phyloP scores from a whole-genome alignment of 2,113 vertebrate species.

The Takifugu bimaculatus region DNA sequence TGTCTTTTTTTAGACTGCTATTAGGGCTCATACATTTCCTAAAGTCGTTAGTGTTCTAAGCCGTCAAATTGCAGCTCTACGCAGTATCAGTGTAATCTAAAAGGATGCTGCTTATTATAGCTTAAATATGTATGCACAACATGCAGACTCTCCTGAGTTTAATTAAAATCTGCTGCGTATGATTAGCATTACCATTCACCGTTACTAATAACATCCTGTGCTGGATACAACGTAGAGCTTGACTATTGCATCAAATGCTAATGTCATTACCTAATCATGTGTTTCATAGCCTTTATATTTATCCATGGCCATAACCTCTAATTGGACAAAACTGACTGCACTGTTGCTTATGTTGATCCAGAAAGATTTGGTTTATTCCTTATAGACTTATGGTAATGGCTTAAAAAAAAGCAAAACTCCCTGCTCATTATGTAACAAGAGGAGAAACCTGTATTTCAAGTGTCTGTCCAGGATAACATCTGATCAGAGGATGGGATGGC shows the following conservation, averaged over 20 bases:
- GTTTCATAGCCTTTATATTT: not conserved
- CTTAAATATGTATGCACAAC: not conserved
- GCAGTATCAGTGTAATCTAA: not conserved
- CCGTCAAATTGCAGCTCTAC: too few species aligned
- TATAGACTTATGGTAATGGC: too few species aligned
- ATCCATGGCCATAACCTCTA: too few species aligned
- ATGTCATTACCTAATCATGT: not conserved
- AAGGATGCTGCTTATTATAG: not conserved
- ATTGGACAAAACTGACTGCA: too few species aligned
- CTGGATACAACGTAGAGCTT: not conserved
- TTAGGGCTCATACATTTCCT: not conserved
- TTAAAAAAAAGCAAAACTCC: too few species aligned
- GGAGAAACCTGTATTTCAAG: too few species aligned
- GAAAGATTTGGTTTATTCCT: too few species aligned
- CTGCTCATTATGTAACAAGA: too few species aligned
- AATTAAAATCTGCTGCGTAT: conserved; percentile 6
- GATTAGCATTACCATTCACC: not conserved
- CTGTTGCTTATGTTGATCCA: too few species aligned
- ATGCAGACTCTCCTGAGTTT: not conserved
- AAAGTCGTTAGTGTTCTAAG: too few species aligned
- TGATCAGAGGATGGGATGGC: too few species aligned
- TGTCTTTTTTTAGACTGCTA: not conserved
- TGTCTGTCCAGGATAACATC: too few species aligned
- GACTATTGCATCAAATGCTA: not conserved
- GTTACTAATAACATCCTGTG: not conserved